Percentiles rank a stretch among this genome's conserved stretches.
Evolutionary conservation across 2,113 vertebrate genomes (phyloP).

Genomic region (Dipodomys ordii): DNA sequence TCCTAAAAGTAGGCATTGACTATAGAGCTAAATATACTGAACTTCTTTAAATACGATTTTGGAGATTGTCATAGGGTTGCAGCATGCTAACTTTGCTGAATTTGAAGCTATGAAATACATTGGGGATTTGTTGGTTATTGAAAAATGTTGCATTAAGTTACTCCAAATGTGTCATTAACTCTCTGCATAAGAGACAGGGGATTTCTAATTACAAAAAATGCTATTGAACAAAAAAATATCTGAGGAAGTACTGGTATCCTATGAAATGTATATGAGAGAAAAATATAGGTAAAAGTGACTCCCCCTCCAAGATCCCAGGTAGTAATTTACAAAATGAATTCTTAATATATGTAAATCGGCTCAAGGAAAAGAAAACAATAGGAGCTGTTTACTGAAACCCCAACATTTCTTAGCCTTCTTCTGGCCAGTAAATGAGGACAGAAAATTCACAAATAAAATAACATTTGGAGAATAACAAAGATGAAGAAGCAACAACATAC

Average conservation of each 20-base stretch:
- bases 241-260: conserved; percentile 49
- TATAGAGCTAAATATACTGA: conserved; percentile 45
- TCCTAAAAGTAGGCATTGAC: conserved; percentile 23
- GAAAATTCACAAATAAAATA: conserved; percentile 32
- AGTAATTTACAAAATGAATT: conserved; percentile 32
- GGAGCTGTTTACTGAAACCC: background rate
- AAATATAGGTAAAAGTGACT: conserved; percentile 44
- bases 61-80: conserved; percentile 62
- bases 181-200: conserved; percentile 64
- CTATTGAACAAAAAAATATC: conserved; percentile 71
- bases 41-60: conserved; percentile 68
- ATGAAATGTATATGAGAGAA: conserved; percentile 67
- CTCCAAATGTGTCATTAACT: conserved; percentile 64
- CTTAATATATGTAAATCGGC: conserved; percentile 34
- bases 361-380: conserved; percentile 21
- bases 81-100: conserved; percentile 69
- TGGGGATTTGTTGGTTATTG: conserved; percentile 65
- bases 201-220: conserved; percentile 51
- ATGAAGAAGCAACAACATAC: background rate
- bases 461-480: conserved; percentile 33
- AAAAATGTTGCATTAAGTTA: conserved; percentile 58
- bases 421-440: background rate
- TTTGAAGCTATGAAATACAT: conserved; percentile 70
- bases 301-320: background rate
- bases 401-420: conserved; percentile 14